Evolutionary conservation across 2,113 vertebrate genomes (phyloP).

Genomic region (Galbula dea): DNA sequence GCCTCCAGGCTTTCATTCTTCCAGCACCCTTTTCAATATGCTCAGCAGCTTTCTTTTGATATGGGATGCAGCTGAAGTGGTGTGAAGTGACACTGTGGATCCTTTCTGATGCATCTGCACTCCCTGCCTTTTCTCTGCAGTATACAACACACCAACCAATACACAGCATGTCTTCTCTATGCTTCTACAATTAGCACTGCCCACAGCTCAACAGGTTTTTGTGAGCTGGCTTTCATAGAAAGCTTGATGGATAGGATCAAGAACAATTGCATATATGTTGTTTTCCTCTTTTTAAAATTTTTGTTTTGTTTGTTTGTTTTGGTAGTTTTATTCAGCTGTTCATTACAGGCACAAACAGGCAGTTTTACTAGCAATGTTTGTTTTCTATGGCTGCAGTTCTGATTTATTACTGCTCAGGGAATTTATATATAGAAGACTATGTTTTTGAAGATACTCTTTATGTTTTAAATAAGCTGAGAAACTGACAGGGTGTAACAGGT

Average conservation of each 20-base stretch:
- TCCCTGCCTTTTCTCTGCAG: neutral
- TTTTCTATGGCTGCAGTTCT: neutral
- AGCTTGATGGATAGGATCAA: accelerated
- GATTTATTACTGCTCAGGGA: neutral
- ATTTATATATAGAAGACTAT: neutral
- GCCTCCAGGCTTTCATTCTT: neutral
- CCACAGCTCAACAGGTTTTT: neutral
- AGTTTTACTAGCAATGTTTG: neutral
- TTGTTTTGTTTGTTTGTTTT: too few species aligned
- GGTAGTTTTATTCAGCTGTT: neutral
- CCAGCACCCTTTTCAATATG: neutral
- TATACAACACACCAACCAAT: neutral
- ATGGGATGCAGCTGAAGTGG: neutral
- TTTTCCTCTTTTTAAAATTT: neutral
- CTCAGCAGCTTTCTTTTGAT: neutral
- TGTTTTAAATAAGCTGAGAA: neutral
- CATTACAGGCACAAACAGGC: neutral
- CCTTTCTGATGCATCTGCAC: neutral
- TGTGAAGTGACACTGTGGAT: neutral
- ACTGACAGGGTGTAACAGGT: neutral
- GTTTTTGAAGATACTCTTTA: neutral
- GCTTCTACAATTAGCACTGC: neutral
- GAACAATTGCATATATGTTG: neutral
- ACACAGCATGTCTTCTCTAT: neutral
- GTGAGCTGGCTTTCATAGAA: neutral